Evolutionary conservation across 2,888 invertebrate genomes (phyloP), one percentile per base, ranked within the genome.

Genomic region (Drosophila recens): DNA sequence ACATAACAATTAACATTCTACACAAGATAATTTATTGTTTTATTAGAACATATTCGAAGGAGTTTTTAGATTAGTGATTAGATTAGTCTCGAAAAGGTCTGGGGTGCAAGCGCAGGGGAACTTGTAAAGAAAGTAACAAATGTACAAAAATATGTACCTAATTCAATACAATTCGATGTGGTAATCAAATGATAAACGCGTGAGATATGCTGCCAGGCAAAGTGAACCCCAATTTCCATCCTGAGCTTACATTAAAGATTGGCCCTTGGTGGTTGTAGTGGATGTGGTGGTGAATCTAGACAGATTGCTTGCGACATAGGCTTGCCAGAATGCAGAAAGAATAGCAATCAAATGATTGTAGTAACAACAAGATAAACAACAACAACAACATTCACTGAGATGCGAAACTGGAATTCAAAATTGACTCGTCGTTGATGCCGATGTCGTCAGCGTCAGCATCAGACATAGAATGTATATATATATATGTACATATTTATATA

Each of bases 261-360:
- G 23, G 43, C 48, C 51, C 46, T 23, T 59, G 64, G 56, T 61
- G 57, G 48, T 45, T 38, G 45, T 40, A 54, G 34, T 59, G 43
- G 62, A n/a, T 17, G 30, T 34, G 43, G 65, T 75, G 67, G 63
- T 72, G 66, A 72, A 65, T 73, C 48, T 53, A 23, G 63, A 74
- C 54, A 82, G 61, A 67, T 72, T 69, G 77, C 61, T 66, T 67
- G 79, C 27, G 36, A 57, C 59, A 58, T 48, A 49, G 72, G 34
- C 43, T 49, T 57, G 52, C 49, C 40, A 58, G 67, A 82, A 87
- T 89, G 75, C 73, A 62, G 61, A 80, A 89, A 73, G 85, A 86
- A 86, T 85, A 89, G 75, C 80, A 89, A 86, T 87, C 90, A 86
- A 89, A 87, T 87, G 73, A 82, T 78, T 80, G 75, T 68, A 74